A percentile compares a stretch with the other conserved stretches of the same genome.
phyloP scores from a whole-genome alignment of 37 sponge, comb jelly and placozoan genomes.

The Chondrosia reniformis region DNA sequence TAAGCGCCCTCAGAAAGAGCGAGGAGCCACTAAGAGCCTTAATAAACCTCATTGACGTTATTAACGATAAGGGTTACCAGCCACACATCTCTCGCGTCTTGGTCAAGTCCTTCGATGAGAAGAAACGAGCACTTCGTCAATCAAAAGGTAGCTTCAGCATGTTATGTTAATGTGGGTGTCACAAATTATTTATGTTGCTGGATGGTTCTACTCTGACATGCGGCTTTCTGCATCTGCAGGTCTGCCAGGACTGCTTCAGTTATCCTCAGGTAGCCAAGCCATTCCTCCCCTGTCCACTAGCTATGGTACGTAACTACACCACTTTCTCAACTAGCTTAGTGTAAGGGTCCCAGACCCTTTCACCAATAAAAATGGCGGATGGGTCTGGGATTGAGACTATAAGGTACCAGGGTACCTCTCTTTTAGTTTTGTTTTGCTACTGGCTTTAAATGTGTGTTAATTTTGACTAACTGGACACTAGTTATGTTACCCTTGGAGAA shows the following conservation, averaged over 20 bases:
- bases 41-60: constrained; percentile 33
- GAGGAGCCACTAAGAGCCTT: constrained; percentile 6
- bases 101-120: constrained; percentile 22
- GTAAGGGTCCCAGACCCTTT: no score
- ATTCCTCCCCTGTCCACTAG: background rate
- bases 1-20: background rate
- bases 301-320: no score
- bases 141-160: background rate
- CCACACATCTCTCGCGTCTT: constrained; percentile 52
- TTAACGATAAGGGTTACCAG: constrained; percentile 52
- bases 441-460: background rate
- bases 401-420: no score
- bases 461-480: background rate
- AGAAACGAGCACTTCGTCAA: background rate
- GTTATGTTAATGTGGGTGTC: background rate
- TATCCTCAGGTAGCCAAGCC: background rate
- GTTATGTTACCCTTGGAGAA: no score
- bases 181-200: no score
- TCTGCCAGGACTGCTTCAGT: no score
- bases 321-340: no score
- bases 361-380: no score
- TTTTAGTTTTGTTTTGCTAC: background rate
- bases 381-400: no score
- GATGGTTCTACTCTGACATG: no score
- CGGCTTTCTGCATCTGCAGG: no score